Conservation (phyloP, 1,140 invertebrate species). For the Neodiprion fabricii region DNA sequence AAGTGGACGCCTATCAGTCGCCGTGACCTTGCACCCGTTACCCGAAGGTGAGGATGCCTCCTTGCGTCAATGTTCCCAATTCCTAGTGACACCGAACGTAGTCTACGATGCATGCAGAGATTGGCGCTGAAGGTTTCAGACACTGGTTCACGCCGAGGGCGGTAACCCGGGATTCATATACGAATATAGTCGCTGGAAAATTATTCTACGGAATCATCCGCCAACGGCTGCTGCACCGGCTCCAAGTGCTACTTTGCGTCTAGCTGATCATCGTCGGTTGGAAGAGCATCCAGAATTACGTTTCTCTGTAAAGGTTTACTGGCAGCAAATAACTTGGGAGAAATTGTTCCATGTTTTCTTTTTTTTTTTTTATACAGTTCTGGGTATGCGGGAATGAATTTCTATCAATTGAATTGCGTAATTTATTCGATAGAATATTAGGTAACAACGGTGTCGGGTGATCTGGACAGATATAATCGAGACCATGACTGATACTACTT, state of each 20-base stretch:
- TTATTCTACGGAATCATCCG: neutral
- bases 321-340: too few relatives aligned
- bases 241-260: neutral
- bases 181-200: neutral
- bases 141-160: neutral
- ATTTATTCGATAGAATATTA: too few relatives aligned
- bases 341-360: too few relatives aligned
- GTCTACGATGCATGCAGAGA: neutral
- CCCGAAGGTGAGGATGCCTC: slow-evolving; percentile 70
- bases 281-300: too few relatives aligned
- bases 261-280: too few relatives aligned
- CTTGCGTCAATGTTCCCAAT: neutral
- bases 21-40: slow-evolving; percentile 87
- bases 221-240: neutral
- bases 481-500: too few relatives aligned
- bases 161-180: neutral
- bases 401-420: too few relatives aligned
- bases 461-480: too few relatives aligned
- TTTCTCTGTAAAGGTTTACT: too few relatives aligned
- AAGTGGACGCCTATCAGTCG: slow-evolving; percentile 84
- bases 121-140: neutral
- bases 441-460: too few relatives aligned
- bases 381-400: too few relatives aligned
- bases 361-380: too few relatives aligned
- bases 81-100: neutral